Base-by-base conservation (phyloP, 2,113 vertebrate species). In the Pionites leucogaster region DNA sequence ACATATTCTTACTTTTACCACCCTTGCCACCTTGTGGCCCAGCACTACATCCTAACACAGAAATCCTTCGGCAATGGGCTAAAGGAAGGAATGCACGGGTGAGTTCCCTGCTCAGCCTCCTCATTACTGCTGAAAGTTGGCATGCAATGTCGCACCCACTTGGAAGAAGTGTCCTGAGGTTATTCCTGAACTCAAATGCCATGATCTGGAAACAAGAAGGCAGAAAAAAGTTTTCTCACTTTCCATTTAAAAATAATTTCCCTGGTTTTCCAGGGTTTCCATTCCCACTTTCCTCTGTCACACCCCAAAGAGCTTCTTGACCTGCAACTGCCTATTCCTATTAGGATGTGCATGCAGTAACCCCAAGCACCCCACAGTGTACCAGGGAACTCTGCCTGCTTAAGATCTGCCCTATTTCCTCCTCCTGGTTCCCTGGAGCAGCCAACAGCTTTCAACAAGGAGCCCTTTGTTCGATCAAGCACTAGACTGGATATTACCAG, bases 141-240 rank as follows among this genome's bases (percentile, higher is more conserved):
- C 88, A 79, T 28, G 39, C 28, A 17, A 33, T 24, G 42, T 86
- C 83, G 83, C 88, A 71, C 86, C 81, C 90, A 93, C 77, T 92
- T 11, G 29, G 92, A 82, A 86, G 65, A 93, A 94, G 31, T 35
- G 49, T 94, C 65, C 80, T 82, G 77, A 88, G 65, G 57, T 91
- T 92, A 94, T 39, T 87, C 52, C 52, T 87, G 47, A 94, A 78
- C 69, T 79, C 78, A 84, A 92, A 71, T 28, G 33, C 23, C 39
- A 23, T 17, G 19, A 78, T 57, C 28, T 59, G 25, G 44, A 83
- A 94, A 59, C 33, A 59, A 35, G 27, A 22, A 68, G 14, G 15
- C 67, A 20, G n/a, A 16, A 42, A 42, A 82, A 41, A 25, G 4
- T 44, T 80, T 88, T 70, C 68, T 47, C 35, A 25, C 4, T 80